Evolutionary conservation across 2,797 vertebrate genomes (phyloP).

Genomic region (Glyptemys insculpta): DNA sequence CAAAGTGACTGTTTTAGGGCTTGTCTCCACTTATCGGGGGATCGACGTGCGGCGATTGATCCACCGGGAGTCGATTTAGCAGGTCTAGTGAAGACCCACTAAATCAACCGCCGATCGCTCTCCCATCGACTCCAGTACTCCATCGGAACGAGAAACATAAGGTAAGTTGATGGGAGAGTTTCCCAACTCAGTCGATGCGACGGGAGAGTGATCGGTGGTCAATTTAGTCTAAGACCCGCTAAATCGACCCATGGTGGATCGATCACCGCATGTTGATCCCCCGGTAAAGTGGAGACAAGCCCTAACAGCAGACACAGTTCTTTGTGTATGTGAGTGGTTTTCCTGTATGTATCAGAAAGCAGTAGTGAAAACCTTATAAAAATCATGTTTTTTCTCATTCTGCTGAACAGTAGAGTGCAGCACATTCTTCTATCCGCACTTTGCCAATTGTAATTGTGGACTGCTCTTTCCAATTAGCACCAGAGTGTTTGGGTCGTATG

Average conservation of each 20-base stretch:
- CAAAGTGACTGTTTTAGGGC: neutral
- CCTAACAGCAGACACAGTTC: neutral
- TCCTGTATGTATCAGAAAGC: neutral
- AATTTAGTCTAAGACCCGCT: too few relatives aligned
- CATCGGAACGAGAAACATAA: too few relatives aligned
- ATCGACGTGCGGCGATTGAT: too few relatives aligned
- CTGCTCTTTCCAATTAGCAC: neutral
- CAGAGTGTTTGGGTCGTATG: neutral
- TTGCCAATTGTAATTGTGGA: neutral
- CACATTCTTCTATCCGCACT: neutral
- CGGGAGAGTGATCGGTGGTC: too few relatives aligned
- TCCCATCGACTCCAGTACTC: too few relatives aligned
- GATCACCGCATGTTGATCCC: rapidly evolving
- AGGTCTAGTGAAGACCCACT: too few relatives aligned
- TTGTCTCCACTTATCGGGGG: too few relatives aligned
- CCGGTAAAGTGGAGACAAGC: rapidly evolving
- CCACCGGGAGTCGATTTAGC: too few relatives aligned
- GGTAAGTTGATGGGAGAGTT: too few relatives aligned
- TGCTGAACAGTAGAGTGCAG: neutral
- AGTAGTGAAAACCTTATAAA: neutral
- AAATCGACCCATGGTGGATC: too few relatives aligned
- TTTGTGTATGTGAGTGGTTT: rapidly evolving
- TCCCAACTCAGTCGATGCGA: too few relatives aligned
- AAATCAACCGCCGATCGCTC: too few relatives aligned
- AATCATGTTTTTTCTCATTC: neutral